Conservation (phyloP, 1,140 invertebrate genomes). For the Andrena cerasifolii region DNA sequence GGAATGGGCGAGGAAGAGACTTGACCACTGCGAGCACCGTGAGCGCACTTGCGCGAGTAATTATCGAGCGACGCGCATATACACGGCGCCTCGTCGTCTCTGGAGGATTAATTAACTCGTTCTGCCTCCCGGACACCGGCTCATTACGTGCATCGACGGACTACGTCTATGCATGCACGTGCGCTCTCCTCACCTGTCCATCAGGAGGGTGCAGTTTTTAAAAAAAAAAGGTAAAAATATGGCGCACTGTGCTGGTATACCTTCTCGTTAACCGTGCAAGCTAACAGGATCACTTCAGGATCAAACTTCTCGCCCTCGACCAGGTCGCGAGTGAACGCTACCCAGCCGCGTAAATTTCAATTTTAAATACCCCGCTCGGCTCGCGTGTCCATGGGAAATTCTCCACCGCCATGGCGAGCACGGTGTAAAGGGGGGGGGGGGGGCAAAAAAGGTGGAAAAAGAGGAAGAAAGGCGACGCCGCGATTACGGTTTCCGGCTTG, state of each 20-base stretch:
- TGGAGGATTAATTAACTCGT: conserved; percentile 72
- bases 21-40: conserved; percentile 42
- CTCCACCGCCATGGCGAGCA: neutral
- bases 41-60: conserved; percentile 63
- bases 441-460: too few species aligned
- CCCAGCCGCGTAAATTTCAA: conserved; percentile 58
- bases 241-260: neutral
- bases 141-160: conserved; percentile 63
- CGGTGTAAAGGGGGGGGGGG: neutral
- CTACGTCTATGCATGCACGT: conserved; percentile 10
- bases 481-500: conserved; percentile 50
- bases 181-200: conserved; percentile 16
- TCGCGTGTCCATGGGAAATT: conserved; percentile 21
- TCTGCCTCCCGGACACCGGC: conserved; percentile 66
- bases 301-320: too few species aligned
- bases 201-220: conserved; percentile 14
- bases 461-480: neutral
- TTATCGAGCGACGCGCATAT: conserved; percentile 61
- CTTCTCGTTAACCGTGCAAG: too few species aligned
- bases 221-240: conserved; percentile 10
- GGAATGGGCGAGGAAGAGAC: conserved; percentile 15
- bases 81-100: conserved; percentile 60
- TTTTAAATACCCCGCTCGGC: conserved; percentile 37
- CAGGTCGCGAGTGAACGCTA: too few species aligned
- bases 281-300: too few species aligned